Conservation (phyloP, 2,113 vertebrate genomes). For the Otus sunia region DNA sequence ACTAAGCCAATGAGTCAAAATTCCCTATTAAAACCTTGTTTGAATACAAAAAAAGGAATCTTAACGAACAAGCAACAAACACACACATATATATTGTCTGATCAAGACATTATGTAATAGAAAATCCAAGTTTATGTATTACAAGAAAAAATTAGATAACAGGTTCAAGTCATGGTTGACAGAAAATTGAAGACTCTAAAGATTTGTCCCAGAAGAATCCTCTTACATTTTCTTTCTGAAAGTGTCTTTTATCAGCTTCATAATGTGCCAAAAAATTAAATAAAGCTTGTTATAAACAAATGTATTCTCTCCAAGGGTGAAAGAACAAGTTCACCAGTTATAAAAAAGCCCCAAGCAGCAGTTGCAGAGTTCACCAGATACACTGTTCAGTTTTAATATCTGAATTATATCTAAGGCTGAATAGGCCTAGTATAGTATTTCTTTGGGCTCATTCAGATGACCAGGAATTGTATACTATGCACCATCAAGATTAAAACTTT, state of each 20-base stretch:
- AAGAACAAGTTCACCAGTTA: not conserved
- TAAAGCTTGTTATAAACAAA: not conserved
- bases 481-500: not conserved
- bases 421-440: not conserved
- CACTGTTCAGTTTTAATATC: not conserved
- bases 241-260: constrained; percentile 6
- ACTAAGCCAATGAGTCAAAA: constrained; percentile 43
- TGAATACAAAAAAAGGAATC: constrained; percentile 61
- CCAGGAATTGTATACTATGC: not conserved
- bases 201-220: constrained; percentile 21
- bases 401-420: not conserved
- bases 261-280: not conserved
- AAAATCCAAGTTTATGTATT: not conserved
- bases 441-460: not conserved
- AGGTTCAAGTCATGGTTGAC: not conserved
- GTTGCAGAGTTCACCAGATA: not conserved
- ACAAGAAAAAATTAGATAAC: constrained; percentile 22
- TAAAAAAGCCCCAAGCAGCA: not conserved
- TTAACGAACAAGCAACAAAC: constrained; percentile 31
- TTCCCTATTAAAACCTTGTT: constrained; percentile 22
- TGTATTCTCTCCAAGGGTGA: not conserved
- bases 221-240: not conserved
- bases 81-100: not conserved
- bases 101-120: constrained; percentile 25
- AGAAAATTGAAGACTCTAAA: not conserved